Evolutionary conservation across 1,140 invertebrate genomes (phyloP).

Genomic region (Lepidurus arcticus): DNA sequence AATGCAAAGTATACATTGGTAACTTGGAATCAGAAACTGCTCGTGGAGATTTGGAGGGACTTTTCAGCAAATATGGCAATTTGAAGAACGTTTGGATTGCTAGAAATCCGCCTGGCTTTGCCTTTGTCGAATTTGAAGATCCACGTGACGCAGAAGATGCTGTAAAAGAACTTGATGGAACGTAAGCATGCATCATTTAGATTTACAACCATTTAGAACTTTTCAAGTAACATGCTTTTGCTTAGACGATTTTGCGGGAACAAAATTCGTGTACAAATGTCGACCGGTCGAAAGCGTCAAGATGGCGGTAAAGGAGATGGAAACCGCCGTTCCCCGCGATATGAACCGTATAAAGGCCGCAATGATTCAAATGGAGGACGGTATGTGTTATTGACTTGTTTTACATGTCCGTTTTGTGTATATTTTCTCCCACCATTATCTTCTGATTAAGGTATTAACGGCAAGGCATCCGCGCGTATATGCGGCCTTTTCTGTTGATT

Average conservation of each 20-base stretch:
- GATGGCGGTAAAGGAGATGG: constrained; percentile 49
- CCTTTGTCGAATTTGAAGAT: constrained; percentile 73
- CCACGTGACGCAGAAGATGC: constrained; percentile 87
- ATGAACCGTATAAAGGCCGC: not conserved
- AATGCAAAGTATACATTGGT: constrained; percentile 97
- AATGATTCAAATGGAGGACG: not conserved
- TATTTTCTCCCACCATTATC: not conserved
- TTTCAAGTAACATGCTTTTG: constrained; percentile 1
- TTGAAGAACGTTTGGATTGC: constrained; percentile 97
- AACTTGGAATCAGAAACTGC: constrained; percentile 87
- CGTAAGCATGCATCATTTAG: constrained; percentile 43
- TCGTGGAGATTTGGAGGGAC: constrained; percentile 83
- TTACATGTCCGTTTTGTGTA: not conserved
- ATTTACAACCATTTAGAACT: not conserved
- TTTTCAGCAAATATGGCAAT: constrained; percentile 85
- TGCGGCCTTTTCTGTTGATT: not conserved
- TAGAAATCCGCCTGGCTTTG: constrained; percentile 87
- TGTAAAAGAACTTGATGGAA: constrained; percentile 65
- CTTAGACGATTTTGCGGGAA: constrained; percentile 50
- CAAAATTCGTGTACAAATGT: constrained; percentile 74
- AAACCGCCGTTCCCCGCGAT: constrained; percentile 1
- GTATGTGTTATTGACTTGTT: not conserved
- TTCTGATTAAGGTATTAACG: not conserved
- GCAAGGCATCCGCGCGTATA: not conserved
- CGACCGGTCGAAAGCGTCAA: constrained; percentile 56